Base-by-base conservation (phyloP, 2,888 invertebrate species). In the Conchocele bisecta region DNA sequence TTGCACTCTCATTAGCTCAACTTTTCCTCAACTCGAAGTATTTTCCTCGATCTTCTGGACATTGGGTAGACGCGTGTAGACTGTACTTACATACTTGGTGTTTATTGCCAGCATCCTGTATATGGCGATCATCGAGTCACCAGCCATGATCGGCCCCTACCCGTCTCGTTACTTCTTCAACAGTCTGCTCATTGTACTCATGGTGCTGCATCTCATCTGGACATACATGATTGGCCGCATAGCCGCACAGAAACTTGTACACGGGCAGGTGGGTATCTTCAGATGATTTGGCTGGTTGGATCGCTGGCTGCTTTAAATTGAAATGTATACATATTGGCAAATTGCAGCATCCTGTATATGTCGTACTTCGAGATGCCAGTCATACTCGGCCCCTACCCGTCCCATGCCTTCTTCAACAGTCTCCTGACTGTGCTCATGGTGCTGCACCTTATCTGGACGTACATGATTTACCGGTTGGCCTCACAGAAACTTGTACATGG, bases 201-300 rank as follows among this genome's bases (percentile, higher is more conserved):
- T 85, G 67, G 44, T 86, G 17, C 86, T 90, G 1, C 89, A 89
- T 59, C 63, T 88, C 29, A 82, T 89, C 48, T 90, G 90, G 90
- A 88, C 87, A 28, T 86, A 79, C 75, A 74, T 88, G 89, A 98
- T 99, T n/a, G n/a, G n/a, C n/a, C n/a, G n/a, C n/a, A n/a, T n/a
- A n/a, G n/a, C n/a, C n/a, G n/a, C n/a, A n/a, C n/a, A n/a, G n/a
- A n/a, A n/a, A n/a, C n/a, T n/a, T n/a, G n/a, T n/a, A n/a, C n/a
- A n/a, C n/a, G n/a, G n/a, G n/a, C n/a, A n/a, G n/a, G n/a, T n/a
- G n/a, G n/a, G n/a, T n/a, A n/a, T n/a, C n/a, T n/a, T n/a, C n/a
- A n/a, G n/a, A n/a, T n/a, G n/a, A n/a, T n/a, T n/a, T n/a, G n/a
- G n/a, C n/a, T n/a, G n/a, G n/a, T n/a, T n/a, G n/a, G n/a, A n/a